phyloP scores from a whole-genome alignment of 2,888 invertebrate genomes.

The Poecilus cupreus region DNA sequence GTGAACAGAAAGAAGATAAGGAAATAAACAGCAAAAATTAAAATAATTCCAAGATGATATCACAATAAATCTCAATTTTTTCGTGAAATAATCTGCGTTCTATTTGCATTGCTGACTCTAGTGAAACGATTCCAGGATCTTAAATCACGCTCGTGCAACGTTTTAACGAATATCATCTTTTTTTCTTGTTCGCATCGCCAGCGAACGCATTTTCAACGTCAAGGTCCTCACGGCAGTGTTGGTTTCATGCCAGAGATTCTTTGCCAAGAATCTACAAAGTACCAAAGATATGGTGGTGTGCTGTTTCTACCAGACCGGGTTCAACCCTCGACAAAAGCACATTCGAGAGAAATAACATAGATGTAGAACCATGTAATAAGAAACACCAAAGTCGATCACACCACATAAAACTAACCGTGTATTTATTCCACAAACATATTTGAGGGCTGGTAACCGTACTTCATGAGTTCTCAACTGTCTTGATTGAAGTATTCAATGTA shows the following conservation, averaged over 20 bases:
- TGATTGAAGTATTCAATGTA: no score
- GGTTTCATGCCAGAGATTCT: neutral
- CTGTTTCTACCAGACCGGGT: neutral
- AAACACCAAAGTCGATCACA: no score
- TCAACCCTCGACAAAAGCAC: no score
- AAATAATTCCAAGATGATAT: neutral
- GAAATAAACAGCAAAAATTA: neutral
- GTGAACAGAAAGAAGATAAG: no score
- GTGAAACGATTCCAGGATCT: conserved; percentile 23
- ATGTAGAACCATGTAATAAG: no score
- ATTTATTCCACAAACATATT: no score
- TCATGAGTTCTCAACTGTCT: no score
- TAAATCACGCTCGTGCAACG: conserved; percentile 29
- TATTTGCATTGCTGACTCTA: conserved; percentile 21
- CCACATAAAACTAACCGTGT: no score
- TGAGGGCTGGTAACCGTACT: no score
- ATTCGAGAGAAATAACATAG: no score
- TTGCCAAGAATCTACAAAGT: conserved; percentile 13
- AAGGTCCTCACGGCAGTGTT: conserved; percentile 13
- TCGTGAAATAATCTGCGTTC: conserved; percentile 1
- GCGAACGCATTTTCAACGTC: conserved; percentile 44
- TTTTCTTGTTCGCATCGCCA: conserved; percentile 5
- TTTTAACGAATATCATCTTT: neutral
- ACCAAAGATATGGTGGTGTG: neutral
- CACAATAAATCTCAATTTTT: neutral